Base-by-base conservation (phyloP, 1,140 invertebrate genomes). In the Magallana ariakensis region DNA sequence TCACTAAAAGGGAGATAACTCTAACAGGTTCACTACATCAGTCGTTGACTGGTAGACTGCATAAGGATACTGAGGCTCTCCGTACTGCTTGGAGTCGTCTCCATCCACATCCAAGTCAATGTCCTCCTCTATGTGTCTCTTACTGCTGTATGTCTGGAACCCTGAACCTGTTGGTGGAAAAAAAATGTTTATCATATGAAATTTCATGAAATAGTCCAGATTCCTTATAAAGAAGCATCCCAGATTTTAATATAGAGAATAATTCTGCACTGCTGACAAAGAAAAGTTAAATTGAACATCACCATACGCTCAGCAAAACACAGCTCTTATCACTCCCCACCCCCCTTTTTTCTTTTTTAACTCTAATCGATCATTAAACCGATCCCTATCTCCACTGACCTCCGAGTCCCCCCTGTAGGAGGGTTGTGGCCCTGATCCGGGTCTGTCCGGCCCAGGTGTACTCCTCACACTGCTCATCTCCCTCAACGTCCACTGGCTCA, bases 391-490 rank as follows among this genome's bases (percentile, higher is more conserved):
- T 46, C 33, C 33, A 87, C 93, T 92, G 88, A 96, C 96, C 96
- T 87, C 95, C 95, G 90, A 97, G 96, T 66, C 97, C 97, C 11
- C 97, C 97, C 89, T 96, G 95, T 33, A 97, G 94, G 90, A 97
- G 94, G 10, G 96, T 96, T 0, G 96, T 96, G 1, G 96, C 96
- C 57, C 97, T 95, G 58, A 97, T 96, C 91, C 97, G 95, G 87
- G 96, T 96, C 92, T 97, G 97, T 2, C 97, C 97, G 11, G 97
- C 97, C 97, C 97, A 97, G 91, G 97, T 97, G 92, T 97, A 97
- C 90, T 97, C 97, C 91, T 97, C 97, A 92, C 96, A 97, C 89
- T 96, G 96, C 33, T 96, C 89, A 86, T 91, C 91, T 58, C 92
- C 92, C 66, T 94, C 93, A n/a, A 93, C 92, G 87, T 93, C 92